Base-by-base conservation (phyloP, 1,140 invertebrate species). In the Sycophaga agraensis region DNA sequence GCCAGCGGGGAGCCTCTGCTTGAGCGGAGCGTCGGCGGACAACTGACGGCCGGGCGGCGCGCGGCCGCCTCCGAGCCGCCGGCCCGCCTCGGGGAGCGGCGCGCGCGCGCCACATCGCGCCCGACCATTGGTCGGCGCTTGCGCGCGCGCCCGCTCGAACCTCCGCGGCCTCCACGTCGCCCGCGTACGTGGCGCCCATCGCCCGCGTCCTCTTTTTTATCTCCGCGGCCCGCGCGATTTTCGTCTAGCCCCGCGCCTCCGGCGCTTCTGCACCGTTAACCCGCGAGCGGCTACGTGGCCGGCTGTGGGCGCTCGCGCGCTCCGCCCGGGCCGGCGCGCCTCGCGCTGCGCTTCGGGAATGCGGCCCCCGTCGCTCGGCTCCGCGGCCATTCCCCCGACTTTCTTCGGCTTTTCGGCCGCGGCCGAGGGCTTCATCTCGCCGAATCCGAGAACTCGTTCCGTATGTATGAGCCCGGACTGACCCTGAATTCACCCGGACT, bases 111-210 rank as follows among this genome's bases (percentile, higher is more conserved):
- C 76, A 81, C 78, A 78, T 81, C 79, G 79, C 78, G 79, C 77
- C 77, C 74, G 80, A 76, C 78, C 77, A 80, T 80, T 80, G 79
- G 79, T 77, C 76, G 80, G 76, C 78, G 77, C 80, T 80, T 80
- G 79, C 78, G 77, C 76, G 73, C 65, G 57, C 60, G 34, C 60
- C 48, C 57, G 34, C 31, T 56, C 60, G 21, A 46, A 58, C 45
- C 55, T 40, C 46, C 39, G 51, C 55, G 56, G 56, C 51, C 65
- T 58, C 43, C 37, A 6, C 16, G n/a, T n/a, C n/a, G n/a, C n/a
- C n/a, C n/a, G n/a, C n/a, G n/a, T n/a, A n/a, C n/a, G n/a, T n/a
- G 26, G 35, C 39, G 24, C n/a, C 6, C 16, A 9, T 34, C 24
- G 14, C 28, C 34, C 21, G 7, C 43, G 12, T 4, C 24, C 43